Conservation (phyloP, 2,113 vertebrate genomes). For the Rhea pennata region DNA sequence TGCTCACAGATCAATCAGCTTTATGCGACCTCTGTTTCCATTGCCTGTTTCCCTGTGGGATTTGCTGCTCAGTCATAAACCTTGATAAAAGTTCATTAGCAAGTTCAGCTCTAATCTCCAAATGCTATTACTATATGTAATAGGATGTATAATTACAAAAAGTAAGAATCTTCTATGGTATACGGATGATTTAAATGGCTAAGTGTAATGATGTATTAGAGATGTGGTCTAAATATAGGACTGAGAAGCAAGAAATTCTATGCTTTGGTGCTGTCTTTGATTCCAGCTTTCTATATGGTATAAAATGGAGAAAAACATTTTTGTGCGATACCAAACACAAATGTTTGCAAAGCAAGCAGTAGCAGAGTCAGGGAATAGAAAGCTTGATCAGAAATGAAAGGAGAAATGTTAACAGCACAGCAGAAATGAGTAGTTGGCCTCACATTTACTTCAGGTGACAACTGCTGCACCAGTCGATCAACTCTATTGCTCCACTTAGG, state of each 20-base stretch:
- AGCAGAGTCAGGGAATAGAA: background rate
- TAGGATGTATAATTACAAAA: background rate
- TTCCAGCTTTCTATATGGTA: background rate
- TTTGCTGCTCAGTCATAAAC: background rate
- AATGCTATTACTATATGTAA: no score
- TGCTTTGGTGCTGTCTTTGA: background rate
- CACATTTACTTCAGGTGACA: background rate
- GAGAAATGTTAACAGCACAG: background rate
- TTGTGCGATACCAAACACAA: no score
- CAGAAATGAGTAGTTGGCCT: background rate
- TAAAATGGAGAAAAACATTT: background rate
- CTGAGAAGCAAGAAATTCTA: background rate
- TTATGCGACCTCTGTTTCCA: fast-evolving
- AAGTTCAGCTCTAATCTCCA: background rate
- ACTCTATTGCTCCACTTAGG: fast-evolving
- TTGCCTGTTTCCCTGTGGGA: fast-evolving
- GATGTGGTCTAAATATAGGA: background rate
- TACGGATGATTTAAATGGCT: background rate
- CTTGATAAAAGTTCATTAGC: background rate
- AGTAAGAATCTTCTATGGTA: background rate
- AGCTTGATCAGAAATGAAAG: background rate
- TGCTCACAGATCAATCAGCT: fast-evolving
- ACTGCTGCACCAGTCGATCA: background rate
- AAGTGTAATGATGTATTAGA: background rate
- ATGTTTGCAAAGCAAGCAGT: background rate